Base-by-base conservation (phyloP, 1,140 invertebrate species). In the Sminthurides bifidus region DNA sequence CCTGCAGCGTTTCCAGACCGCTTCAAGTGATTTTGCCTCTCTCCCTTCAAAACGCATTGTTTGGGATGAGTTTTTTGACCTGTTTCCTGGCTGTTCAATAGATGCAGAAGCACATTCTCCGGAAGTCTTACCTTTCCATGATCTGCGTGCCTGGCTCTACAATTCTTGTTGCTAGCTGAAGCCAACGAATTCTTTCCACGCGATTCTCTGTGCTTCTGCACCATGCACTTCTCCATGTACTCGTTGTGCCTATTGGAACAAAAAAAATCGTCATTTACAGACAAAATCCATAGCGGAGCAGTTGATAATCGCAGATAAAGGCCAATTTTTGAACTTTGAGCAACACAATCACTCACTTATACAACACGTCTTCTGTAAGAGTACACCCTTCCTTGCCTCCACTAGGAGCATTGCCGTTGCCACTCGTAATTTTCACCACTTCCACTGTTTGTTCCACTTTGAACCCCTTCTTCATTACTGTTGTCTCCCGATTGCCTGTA, bases 221-320 rank as follows among this genome's bases (percentile, higher is more conserved):
- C 72, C 76, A 87, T 81, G 3, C 78, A 73, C 65, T 84, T 83
- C 66, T 85, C 81, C 83, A 85, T 87, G 49, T 84, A 77, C 60
- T 82, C 79, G 67, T 85, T 85, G 63, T 85, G 84, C 59, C 78
- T 79, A 45, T 23, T 12, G 30, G 37, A 24, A 17, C 4, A 43
- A n/a, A n/a, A 51, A 12, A 51, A 5, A 15, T 29, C 10, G n/a
- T 49, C 8, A 24, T 26, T n/a, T 49, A 29, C 19, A 12, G 37
- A 51, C 45, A 24, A 29, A 48, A 48, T 12, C 17, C 8, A 5
- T 44, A 17, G 41, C 41, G 23, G 23, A 44, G n/a, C n/a, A 19
- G 23, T 44, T 44, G 10, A 8, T 48, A 48, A 23, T 19, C 8
- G n/a, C n/a, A n/a, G n/a, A n/a, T n/a, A n/a, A n/a, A n/a, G n/a